These are phyloP conservation scores for Beroe ovata DNA, from an alignment of 37 sponge, comb jelly and placozoan species.

Conservation along the genomic window DNA sequence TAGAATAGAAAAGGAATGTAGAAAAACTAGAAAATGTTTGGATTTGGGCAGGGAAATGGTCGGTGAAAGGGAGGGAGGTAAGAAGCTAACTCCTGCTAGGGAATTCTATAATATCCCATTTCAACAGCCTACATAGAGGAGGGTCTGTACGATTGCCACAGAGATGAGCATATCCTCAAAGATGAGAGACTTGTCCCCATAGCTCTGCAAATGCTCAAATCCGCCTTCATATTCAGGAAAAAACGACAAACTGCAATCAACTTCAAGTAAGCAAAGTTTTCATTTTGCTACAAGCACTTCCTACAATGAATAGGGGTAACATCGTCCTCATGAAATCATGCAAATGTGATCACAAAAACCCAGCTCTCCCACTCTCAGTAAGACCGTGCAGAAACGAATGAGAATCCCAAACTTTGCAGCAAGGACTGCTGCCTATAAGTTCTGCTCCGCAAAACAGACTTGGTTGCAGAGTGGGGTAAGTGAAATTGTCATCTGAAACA, in stretches of 20 bases:
- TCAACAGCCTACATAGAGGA: slow-evolving; percentile 38
- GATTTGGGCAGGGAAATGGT: too few species aligned
- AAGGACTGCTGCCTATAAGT: neutral
- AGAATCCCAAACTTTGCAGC: neutral
- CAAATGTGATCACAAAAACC: too few species aligned
- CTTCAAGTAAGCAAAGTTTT: neutral
- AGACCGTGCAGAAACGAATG: neutral
- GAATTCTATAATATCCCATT: too few species aligned
- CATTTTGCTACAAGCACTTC: too few species aligned
- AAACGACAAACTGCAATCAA: neutral
- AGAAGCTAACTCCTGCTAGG: too few species aligned
- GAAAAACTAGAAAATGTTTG: too few species aligned
- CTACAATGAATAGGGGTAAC: too few species aligned
- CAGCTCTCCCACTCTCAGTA: too few species aligned
- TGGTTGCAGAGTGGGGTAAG: neutral
- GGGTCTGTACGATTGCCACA: slow-evolving; percentile 23
- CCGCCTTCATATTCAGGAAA: neutral
- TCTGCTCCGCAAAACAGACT: neutral
- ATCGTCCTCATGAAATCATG: too few species aligned
- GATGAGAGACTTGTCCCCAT: neutral
- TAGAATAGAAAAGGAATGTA: too few species aligned
- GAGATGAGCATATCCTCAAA: neutral
- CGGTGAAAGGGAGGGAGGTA: too few species aligned
- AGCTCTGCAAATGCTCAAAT: neutral
- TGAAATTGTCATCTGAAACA: too few species aligned